Base-by-base conservation (phyloP, 2,797 vertebrate species). In the Neopelma chrysocephalum region DNA sequence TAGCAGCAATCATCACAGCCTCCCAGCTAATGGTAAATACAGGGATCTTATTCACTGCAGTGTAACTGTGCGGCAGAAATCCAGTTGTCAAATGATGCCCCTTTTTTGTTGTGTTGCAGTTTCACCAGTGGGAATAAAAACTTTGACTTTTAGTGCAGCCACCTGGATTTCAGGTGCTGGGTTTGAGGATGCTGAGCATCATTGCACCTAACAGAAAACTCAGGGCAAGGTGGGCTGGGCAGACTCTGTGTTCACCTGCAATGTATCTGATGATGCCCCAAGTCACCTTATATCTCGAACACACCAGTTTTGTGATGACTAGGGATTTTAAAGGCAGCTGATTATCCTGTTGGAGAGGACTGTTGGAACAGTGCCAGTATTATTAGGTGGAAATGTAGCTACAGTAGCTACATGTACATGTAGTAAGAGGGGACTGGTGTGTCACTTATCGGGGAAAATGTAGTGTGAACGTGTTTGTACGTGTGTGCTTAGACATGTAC, bases 1-100 rank as follows among this genome's bases (percentile, higher is more conserved):
- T 70, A 75, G 64, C 56, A 79, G 54, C 77, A 82, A 26, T 72
- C 89, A 81, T 78, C 87, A 92, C 87, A 81, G 57, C 26, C 36
- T 84, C 43, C n/a, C 25, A 65, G 88, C 48, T 94, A 88, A 92
- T 86, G 84, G 81, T 88, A 91, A 97, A 97, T 83, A 78, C 83
- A 78, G 85, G 78, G 84, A 86, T 89, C 36, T 42, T 29, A 61
- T 23, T 81, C 76, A 84, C 87, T 93, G 70, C 54, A 73, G 29
- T 48, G 43, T 51, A 53, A 68, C 51, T 21, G 60, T 53, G 80
- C 57, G 82, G 86, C 87, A 89, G 66, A 77, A 93, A 82, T 91
- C 88, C 60, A 51, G 87, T 40, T 68, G n/a, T 83, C 38, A 56
- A 73, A 65, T 27, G 58, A 71, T 85, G 48, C 32, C 64, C 60